Evolutionary conservation across 2,797 vertebrate species (phyloP), one percentile per base, ranked within the genome.

Genomic region (Ibycter americanus): DNA sequence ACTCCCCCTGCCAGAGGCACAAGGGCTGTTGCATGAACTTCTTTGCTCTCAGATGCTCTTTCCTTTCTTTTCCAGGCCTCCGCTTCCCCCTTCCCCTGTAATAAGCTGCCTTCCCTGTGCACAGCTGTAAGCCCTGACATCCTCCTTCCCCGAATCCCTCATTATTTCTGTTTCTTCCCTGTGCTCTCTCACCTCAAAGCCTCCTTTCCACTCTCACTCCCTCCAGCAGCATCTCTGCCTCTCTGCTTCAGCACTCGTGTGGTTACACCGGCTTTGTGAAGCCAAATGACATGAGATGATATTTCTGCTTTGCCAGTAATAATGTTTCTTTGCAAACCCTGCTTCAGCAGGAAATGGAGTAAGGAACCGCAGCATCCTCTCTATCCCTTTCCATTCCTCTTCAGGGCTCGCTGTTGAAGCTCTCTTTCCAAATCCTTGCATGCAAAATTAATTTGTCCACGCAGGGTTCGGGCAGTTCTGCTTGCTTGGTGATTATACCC

Each of bases 281-380:
- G 93, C 93, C 89, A 31, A 85, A 56, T 52, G 96, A 93, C 73
- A 59, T 1, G 65, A 80, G 96, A 29, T 80, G 81, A 46, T 89
- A 31, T 89, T 85, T 92, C 95, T 86, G 84, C 89, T 31, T 71
- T 86, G 90, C 81, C 62, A 6, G 73, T 52, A 54, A 90, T 56
- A 65, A 82, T 5, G 22, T 66, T 78, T 49, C 77, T 94, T 76
- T 25, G 73, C 58, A n/a, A 36, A 36, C 36, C 72, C 71, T 1
- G 22, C 25, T 25, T 23, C 58, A 15, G 29, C 2, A 15, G 80
- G 46, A 42, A 71, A 52, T 3, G 66, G 80, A 54, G 71, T 4
- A 20, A 11, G 54, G 76, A 92, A 32, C 78, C 0, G 40, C 81
- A 34, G n/a, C 44, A 7, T 47, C 36, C 49, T n/a, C 20, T 11